phyloP scores from a whole-genome alignment of 1,140 invertebrate genomes.

The Campoletis sonorensis region DNA sequence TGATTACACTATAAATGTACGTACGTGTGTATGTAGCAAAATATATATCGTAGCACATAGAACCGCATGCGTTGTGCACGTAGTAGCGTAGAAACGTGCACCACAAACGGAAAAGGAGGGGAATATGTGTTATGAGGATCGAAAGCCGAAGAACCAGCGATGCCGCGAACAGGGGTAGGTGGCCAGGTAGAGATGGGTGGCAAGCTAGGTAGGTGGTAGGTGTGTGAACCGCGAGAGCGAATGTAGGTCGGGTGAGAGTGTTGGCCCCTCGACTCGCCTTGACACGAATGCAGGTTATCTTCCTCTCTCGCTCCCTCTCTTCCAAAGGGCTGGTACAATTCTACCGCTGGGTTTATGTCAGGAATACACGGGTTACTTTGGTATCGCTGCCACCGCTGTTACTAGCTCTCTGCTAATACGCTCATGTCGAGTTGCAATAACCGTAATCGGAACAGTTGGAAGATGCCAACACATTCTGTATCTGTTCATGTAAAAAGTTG shows the following conservation, averaged over 20 bases:
- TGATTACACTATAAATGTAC: neutral
- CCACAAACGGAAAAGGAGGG: neutral
- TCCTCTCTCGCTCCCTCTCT: constrained; percentile 34
- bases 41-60: neutral
- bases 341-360: constrained; percentile 22
- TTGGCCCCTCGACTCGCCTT: constrained; percentile 67
- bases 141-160: constrained; percentile 41
- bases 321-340: constrained; percentile 15
- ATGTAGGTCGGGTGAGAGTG: constrained; percentile 70
- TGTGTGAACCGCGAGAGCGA: constrained; percentile 56
- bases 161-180: constrained; percentile 42
- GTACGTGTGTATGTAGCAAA: neutral
- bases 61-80: too few species aligned
- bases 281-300: constrained; percentile 70
- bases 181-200: constrained; percentile 42
- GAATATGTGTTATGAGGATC: neutral
- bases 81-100: neutral
- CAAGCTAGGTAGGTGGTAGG: constrained; percentile 42
- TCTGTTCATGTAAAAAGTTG: too few species aligned
- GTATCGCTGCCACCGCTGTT: neutral
- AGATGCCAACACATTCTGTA: too few species aligned
- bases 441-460: neutral
- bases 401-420: constrained; percentile 1
- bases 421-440: constrained; percentile 57
- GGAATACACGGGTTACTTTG: constrained; percentile 34